Evolutionary conservation across 2,113 vertebrate genomes (phyloP).

Genomic region (Stigmatopora argus): DNA sequence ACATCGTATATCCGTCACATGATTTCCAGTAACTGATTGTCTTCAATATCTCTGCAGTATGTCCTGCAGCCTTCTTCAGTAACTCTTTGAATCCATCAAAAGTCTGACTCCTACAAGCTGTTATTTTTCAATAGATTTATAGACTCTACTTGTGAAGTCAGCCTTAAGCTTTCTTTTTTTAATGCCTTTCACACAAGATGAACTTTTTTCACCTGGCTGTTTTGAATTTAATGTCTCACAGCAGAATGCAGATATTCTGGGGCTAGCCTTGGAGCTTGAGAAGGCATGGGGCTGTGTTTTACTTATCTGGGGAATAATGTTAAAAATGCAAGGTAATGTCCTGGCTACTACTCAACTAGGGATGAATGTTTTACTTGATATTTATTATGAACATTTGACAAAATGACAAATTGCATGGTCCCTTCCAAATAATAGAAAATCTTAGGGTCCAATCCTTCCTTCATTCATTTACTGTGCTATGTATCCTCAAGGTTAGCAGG

Average conservation of each 20-base stretch:
- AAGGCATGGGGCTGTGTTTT: slow-evolving; percentile 11
- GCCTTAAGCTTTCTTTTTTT: slow-evolving; percentile 38
- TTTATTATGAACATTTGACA: neutral
- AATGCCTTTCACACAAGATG: slow-evolving; percentile 42
- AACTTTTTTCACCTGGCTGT: slow-evolving; percentile 37
- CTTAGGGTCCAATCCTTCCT: too few species aligned
- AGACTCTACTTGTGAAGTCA: slow-evolving; percentile 34
- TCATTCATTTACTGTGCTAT: too few species aligned
- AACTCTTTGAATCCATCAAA: slow-evolving; percentile 40
- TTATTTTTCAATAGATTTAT: slow-evolving; percentile 57
- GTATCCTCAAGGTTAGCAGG: too few species aligned
- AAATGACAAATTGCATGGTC: neutral
- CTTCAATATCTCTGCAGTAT: slow-evolving; percentile 13
- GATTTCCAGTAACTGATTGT: slow-evolving; percentile 31
- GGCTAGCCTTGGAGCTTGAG: slow-evolving; percentile 26
- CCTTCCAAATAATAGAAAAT: too few species aligned
- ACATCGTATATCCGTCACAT: slow-evolving; percentile 3
- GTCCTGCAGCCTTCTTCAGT: neutral
- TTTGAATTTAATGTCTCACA: slow-evolving; percentile 44
- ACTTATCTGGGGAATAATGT: slow-evolving; percentile 31
- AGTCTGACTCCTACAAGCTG: slow-evolving; percentile 39
- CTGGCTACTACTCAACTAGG: neutral
- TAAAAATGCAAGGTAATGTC: slow-evolving; percentile 3
- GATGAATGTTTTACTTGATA: neutral
- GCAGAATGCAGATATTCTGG: slow-evolving; percentile 38